These are phyloP conservation scores for Germaria angustata DNA, from an alignment of 2,888 invertebrate genomes.

Conservation along the genomic window DNA sequence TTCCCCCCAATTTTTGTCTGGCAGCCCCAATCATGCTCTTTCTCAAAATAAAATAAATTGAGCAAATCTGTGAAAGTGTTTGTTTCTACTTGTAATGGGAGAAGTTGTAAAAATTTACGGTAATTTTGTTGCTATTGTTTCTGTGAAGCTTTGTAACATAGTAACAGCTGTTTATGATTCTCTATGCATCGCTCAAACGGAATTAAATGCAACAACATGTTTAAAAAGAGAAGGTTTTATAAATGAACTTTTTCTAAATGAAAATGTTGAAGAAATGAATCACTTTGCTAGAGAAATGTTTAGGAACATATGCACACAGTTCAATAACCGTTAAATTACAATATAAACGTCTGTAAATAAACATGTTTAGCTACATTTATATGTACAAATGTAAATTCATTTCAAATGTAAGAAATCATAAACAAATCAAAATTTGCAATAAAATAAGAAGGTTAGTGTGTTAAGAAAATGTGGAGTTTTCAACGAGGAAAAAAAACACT, in stretches of 20 bases:
- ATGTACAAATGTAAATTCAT: background rate
- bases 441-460: conserved; percentile 20
- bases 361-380: conserved; percentile 54
- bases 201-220: conserved; percentile 22
- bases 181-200: background rate
- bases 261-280: conserved; percentile 13
- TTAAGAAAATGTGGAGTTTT: background rate
- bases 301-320: conserved; percentile 24
- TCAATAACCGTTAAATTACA: conserved; percentile 63
- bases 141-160: background rate
- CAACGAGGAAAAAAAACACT: background rate
- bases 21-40: background rate
- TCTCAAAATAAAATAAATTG: conserved; percentile 3
- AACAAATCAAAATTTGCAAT: background rate
- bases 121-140: conserved; percentile 44
- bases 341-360: conserved; percentile 9
- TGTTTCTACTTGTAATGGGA: background rate
- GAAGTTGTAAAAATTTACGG: conserved; percentile 24
- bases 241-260: background rate
- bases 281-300: conserved; percentile 1
- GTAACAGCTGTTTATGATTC: conserved; percentile 52
- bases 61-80: background rate
- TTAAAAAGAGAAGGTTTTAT: background rate
- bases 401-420: background rate
- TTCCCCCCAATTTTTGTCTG: background rate